phyloP scores from a whole-genome alignment of 2,888 invertebrate genomes.

The Tenthredo livida region DNA sequence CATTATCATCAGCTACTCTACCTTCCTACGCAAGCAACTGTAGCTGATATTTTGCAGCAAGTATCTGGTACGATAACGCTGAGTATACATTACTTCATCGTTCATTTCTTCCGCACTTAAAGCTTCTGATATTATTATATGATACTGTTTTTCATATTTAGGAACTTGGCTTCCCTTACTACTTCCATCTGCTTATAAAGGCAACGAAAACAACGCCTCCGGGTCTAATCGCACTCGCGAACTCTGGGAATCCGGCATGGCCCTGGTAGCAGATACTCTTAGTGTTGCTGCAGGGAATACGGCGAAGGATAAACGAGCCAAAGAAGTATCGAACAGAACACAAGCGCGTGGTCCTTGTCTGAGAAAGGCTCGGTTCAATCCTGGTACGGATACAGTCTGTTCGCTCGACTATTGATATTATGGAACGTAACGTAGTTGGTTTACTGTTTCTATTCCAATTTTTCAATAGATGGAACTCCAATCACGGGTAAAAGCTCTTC shows the following conservation, averaged over 20 bases:
- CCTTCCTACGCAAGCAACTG: constrained; percentile 88
- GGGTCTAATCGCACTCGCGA: constrained; percentile 69
- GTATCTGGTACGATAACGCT: constrained; percentile 68
- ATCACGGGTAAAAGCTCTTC: constrained; percentile 60
- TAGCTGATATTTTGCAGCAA: constrained; percentile 87
- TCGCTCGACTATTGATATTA: too few species aligned
- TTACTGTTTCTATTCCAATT: background rate
- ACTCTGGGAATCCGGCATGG: constrained; percentile 78
- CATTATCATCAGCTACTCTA: constrained; percentile 86
- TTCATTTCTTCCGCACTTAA: background rate
- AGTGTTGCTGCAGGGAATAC: constrained; percentile 92
- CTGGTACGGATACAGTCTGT: constrained; percentile 61
- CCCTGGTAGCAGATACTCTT: constrained; percentile 81
- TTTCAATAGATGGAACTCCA: constrained; percentile 61
- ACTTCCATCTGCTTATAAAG: constrained; percentile 71
- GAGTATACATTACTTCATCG: background rate
- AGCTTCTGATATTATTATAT: constrained; percentile 48
- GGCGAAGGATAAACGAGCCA: constrained; percentile 93
- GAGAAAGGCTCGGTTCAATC: constrained; percentile 67
- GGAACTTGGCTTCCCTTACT: constrained; percentile 73
- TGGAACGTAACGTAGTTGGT: background rate
- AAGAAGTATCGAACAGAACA: constrained; percentile 86
- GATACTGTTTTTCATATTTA: constrained; percentile 58
- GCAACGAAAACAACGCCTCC: constrained; percentile 67
- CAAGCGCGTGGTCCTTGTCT: constrained; percentile 72